These are phyloP conservation scores for Acleris laterana DNA, from an alignment of 2,888 invertebrate genomes.

Conservation along the genomic window DNA sequence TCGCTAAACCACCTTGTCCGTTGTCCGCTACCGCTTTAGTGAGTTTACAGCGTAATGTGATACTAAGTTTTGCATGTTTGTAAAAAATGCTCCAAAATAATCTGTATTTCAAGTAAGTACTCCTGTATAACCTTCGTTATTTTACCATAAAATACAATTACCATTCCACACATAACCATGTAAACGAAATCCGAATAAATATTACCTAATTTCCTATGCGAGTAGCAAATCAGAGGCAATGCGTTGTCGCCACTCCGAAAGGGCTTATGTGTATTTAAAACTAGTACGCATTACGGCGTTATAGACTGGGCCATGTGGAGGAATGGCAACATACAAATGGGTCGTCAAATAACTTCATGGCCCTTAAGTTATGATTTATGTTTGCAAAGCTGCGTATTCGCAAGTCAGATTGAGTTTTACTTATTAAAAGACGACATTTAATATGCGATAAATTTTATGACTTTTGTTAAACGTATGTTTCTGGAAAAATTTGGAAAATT, in stretches of 20 bases:
- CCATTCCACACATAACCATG: slow-evolving; percentile 17
- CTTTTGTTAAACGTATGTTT: background rate
- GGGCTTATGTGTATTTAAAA: background rate
- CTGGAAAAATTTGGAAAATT: background rate
- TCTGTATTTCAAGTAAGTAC: background rate
- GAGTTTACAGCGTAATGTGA: too few species aligned
- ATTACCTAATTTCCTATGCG: slow-evolving; percentile 32
- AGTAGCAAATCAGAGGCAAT: slow-evolving; percentile 9
- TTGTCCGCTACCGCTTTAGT: too few species aligned
- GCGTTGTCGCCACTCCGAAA: background rate
- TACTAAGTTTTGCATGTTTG: too few species aligned
- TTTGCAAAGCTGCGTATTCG: slow-evolving; percentile 12
- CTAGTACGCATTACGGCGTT: background rate
- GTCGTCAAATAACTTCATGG: slow-evolving; percentile 22
- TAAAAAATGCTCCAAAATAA: too few species aligned
- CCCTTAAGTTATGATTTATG: slow-evolving; percentile 25
- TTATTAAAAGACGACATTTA: background rate
- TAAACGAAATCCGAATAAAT: slow-evolving; percentile 25
- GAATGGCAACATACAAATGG: slow-evolving; percentile 16
- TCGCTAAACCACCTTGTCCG: too few species aligned
- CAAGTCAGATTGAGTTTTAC: slow-evolving; percentile 11
- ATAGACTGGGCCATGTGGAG: too few species aligned
- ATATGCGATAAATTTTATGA: too few species aligned
- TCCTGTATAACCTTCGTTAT: slow-evolving; percentile 12
- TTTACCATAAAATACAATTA: slow-evolving; percentile 17